Evolutionary conservation across 1,140 invertebrate species (phyloP).

Genomic region (Neodiprion fabricii): DNA sequence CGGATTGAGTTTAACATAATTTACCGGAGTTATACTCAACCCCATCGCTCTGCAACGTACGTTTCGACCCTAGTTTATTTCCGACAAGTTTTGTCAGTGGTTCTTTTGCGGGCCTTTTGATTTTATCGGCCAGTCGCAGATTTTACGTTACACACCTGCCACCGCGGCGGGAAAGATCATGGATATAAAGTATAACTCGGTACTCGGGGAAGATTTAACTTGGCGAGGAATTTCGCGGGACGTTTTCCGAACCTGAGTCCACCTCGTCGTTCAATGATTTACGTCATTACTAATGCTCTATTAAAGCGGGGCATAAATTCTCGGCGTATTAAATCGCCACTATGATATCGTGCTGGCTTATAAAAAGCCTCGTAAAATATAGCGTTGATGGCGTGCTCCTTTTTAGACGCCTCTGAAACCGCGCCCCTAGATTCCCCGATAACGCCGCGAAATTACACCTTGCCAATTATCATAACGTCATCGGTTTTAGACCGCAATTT

Average conservation of each 20-base stretch:
- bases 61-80: not conserved
- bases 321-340: constrained; percentile 3
- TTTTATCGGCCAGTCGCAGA: not conserved
- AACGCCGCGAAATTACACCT: constrained; percentile 4
- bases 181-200: not conserved
- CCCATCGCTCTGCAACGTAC: not conserved
- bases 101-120: not conserved
- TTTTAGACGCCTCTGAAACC: not conserved
- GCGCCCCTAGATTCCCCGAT: not conserved
- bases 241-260: not conserved
- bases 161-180: too few relatives aligned
- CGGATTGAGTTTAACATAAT: not conserved
- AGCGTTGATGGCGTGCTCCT: constrained; percentile 6
- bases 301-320: constrained; percentile 7
- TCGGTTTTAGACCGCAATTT: not conserved
- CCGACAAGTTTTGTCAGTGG: too few relatives aligned
- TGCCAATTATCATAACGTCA: not conserved
- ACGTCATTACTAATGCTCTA: constrained; percentile 7
- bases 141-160: too few relatives aligned
- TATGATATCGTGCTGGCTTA: not conserved
- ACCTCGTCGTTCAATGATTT: constrained; percentile 3
- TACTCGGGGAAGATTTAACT: not conserved
- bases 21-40: not conserved
- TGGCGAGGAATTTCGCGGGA: not conserved
- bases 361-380: constrained; percentile 7